phyloP scores from a whole-genome alignment of 35 echinoderm and acorn worm genomes.

The Apostichopus japonicus region DNA sequence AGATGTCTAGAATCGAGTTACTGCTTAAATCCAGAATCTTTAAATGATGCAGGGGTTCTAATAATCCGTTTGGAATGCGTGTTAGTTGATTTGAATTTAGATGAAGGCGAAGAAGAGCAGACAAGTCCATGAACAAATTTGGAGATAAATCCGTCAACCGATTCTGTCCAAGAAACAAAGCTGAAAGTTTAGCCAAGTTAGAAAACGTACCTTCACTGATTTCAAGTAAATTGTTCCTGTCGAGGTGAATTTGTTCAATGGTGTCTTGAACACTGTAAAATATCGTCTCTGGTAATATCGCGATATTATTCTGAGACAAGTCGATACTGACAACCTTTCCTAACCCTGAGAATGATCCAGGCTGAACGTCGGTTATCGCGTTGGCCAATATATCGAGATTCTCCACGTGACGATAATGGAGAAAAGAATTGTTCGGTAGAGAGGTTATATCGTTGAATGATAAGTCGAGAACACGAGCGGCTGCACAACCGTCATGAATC shows the following conservation, averaged over 20 bases:
- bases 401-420: neutral
- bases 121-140: neutral
- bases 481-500: neutral
- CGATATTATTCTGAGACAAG: slow-evolving; percentile 5
- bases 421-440: neutral
- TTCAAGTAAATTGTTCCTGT: neutral
- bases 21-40: slow-evolving; percentile 10
- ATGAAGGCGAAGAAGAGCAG: neutral
- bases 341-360: neutral
- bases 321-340: neutral
- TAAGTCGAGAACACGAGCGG: neutral
- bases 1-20: neutral
- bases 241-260: slow-evolving; percentile 20
- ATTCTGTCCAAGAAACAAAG: slow-evolving; percentile 31
- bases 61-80: neutral
- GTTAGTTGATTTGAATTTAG: slow-evolving; percentile 19
- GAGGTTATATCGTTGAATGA: neutral
- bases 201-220: neutral
- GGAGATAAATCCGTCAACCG: neutral
- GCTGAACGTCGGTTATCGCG: neutral
- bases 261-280: neutral
- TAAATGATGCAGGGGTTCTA: neutral
- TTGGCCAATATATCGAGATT: slow-evolving; percentile 36
- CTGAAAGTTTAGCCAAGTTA: neutral
- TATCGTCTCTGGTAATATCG: neutral